A percentile compares a stretch with the other conserved stretches of the same genome.
Evolutionary conservation across 2,888 invertebrate species (phyloP).

Genomic region (Aethes cnicana): DNA sequence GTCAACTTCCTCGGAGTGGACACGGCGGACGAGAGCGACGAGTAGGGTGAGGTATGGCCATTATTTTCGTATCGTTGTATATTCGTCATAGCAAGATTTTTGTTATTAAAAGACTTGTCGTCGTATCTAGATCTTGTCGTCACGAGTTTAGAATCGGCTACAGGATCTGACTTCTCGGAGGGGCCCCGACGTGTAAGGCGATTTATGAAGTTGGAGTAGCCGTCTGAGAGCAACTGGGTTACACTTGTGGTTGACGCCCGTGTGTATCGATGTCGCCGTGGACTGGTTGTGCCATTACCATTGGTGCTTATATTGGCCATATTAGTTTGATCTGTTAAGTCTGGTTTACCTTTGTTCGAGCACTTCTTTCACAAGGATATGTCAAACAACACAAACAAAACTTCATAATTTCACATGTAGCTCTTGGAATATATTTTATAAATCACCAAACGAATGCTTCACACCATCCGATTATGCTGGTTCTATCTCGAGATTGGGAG

Average conservation of each 20-base stretch:
- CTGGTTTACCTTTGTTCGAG: constrained; percentile 39
- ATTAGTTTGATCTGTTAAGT: constrained; percentile 38
- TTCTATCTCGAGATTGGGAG: constrained; percentile 71
- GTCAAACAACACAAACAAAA: constrained; percentile 60
- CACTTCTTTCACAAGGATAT: constrained; percentile 63
- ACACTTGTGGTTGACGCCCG: constrained; percentile 91
- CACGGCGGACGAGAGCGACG: constrained; percentile 57
- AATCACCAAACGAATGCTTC: constrained; percentile 51
- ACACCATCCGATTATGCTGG: constrained; percentile 63
- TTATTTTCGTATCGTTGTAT: constrained; percentile 73
- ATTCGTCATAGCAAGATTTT: constrained; percentile 62
- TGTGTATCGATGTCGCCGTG: constrained; percentile 87
- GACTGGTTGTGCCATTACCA: constrained; percentile 70
- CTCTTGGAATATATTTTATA: constrained; percentile 33
- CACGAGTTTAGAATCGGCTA: constrained; percentile 59
- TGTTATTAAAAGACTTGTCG: constrained; percentile 64
- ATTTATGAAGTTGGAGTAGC: constrained; percentile 92
- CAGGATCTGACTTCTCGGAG: constrained; percentile 84
- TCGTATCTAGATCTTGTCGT: constrained; percentile 66
- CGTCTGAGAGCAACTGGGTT: constrained; percentile 92
- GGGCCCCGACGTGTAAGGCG: constrained; percentile 90
- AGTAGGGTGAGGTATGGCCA: constrained; percentile 69
- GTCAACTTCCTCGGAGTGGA: constrained; percentile 58
- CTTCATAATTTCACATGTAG: constrained; percentile 61
- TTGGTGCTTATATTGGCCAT: constrained; percentile 69